phyloP scores from a whole-genome alignment of 2,113 vertebrate genomes.

The Eupsittula cactorum region DNA sequence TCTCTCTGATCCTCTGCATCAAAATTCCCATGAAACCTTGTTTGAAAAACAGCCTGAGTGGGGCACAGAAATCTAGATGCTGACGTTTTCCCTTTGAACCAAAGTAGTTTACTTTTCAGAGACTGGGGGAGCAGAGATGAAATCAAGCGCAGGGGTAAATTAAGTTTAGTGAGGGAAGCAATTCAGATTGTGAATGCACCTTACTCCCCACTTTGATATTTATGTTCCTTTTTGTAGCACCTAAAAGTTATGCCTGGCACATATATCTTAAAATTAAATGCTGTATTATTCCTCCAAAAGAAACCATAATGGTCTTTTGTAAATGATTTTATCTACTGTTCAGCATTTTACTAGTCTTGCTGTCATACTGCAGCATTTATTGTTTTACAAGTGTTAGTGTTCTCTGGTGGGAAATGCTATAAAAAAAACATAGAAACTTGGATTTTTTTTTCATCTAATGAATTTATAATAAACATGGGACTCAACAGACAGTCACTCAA shows the following conservation, averaged over 20 bases:
- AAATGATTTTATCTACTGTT: conserved; percentile 59
- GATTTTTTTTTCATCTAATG: conserved; percentile 58
- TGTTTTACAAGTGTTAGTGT: conserved; percentile 29
- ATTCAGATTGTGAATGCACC: not conserved
- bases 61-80: not conserved
- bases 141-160: not conserved
- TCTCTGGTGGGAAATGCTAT: conserved; percentile 52
- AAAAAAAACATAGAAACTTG: conserved; percentile 16
- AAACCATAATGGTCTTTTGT: conserved; percentile 26
- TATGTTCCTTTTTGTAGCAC: not conserved
- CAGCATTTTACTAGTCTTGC: conserved; percentile 27
- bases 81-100: not conserved
- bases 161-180: conserved; percentile 1
- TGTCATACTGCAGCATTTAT: conserved; percentile 23
- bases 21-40: not conserved
- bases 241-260: not conserved
- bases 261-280: conserved; percentile 25
- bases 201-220: not conserved
- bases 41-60: not conserved
- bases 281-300: conserved; percentile 12
- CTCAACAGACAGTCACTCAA: conserved; percentile 36
- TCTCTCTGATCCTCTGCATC: not conserved
- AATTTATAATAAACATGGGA: conserved; percentile 46
- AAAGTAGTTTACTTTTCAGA: not conserved
- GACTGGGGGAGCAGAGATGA: not conserved